phyloP scores from a whole-genome alignment of 2,888 invertebrate species.

The Synergus gifuensis region DNA sequence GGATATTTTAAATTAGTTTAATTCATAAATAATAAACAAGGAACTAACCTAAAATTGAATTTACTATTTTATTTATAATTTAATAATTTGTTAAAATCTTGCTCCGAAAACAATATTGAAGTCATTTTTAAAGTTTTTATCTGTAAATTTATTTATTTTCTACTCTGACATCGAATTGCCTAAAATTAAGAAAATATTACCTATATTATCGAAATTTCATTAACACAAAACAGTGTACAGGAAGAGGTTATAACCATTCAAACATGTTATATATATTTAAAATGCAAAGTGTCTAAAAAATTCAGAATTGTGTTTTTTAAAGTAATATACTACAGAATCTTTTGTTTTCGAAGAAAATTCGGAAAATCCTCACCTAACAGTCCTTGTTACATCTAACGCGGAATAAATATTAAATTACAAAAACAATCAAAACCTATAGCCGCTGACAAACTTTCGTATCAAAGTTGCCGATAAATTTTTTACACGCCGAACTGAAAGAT shows the following conservation, averaged over 20 bases:
- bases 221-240: not conserved
- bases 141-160: not conserved
- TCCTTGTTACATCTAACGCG: not conserved
- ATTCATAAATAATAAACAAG: not conserved
- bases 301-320: not conserved
- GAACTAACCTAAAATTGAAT: not conserved
- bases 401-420: not conserved
- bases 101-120: not conserved
- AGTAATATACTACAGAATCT: not conserved
- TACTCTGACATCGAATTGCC: not conserved
- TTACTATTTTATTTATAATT: not conserved
- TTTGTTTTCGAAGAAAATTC: not conserved
- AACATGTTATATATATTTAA: too few relatives aligned
- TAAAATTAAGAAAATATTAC: not conserved
- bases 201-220: not conserved
- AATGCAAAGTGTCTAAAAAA: too few relatives aligned
- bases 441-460: not conserved
- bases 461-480: not conserved
- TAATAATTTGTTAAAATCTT: too few relatives aligned
- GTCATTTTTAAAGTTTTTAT: not conserved
- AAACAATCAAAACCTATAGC: not conserved
- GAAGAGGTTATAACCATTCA: constrained; percentile 40
- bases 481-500: not conserved
- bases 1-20: not conserved
- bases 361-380: not conserved